Evolutionary conservation across 2,888 invertebrate species (phyloP).

Genomic region (Melanotus villosus): DNA sequence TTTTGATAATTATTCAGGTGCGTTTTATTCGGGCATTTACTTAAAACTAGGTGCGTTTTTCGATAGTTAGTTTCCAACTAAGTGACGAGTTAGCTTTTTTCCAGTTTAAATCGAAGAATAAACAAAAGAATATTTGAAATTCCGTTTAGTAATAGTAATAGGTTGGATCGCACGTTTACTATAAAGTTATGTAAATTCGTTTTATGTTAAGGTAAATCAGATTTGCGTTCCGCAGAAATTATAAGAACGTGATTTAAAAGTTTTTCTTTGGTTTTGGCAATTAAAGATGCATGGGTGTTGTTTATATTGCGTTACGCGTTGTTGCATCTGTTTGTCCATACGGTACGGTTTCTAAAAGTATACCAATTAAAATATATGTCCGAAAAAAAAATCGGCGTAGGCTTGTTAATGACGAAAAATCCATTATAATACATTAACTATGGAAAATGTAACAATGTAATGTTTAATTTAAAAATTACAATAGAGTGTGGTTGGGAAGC

Average conservation of each 20-base stretch:
- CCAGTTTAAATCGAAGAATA: background rate
- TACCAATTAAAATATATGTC: no score
- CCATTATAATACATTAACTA: conserved; percentile 11
- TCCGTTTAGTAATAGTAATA: background rate
- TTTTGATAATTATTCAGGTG: conserved; percentile 4
- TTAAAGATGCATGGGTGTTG: no score
- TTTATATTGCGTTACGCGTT: no score
- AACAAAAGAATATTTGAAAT: conserved; percentile 3
- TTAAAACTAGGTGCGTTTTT: background rate
- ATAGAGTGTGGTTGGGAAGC: conserved; percentile 7
- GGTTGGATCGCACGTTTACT: background rate
- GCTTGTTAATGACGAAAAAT: conserved; percentile 1
- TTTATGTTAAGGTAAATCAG: no score
- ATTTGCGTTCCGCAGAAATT: no score
- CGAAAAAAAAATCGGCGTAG: background rate
- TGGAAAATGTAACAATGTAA: conserved; percentile 23
- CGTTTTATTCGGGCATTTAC: background rate
- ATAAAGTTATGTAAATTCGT: conserved; percentile 6
- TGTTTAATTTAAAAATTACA: conserved; percentile 22
- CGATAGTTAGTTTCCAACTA: no score
- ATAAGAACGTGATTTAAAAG: no score
- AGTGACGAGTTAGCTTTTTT: background rate
- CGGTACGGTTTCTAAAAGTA: no score
- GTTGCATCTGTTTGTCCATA: no score
- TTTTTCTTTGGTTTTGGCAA: no score